These are phyloP conservation scores for Muscicapa comitata DNA, from an alignment of 2,797 vertebrate genomes.

Conservation along the genomic window DNA sequence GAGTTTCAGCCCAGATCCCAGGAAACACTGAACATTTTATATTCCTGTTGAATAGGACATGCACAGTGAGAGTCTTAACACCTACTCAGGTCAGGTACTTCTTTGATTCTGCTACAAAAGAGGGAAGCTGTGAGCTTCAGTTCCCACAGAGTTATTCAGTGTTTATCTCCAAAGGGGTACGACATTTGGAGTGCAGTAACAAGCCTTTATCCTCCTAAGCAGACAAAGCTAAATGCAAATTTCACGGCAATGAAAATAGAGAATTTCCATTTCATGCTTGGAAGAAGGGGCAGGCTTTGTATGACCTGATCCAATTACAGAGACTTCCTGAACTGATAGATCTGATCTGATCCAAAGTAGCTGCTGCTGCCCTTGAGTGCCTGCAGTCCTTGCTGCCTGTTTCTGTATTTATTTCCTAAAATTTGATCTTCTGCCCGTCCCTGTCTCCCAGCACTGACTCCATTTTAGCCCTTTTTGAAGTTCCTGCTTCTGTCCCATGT, in stretches of 20 bases:
- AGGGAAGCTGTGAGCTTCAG: not conserved
- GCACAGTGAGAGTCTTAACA: not conserved
- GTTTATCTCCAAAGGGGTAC: slow-evolving; percentile 4
- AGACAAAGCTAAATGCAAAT: slow-evolving; percentile 40
- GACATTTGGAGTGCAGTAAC: not conserved
- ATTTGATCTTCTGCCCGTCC: not conserved
- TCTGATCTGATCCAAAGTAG: not conserved
- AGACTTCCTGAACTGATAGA: slow-evolving; percentile 8
- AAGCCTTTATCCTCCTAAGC: not conserved
- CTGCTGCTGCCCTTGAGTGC: not conserved
- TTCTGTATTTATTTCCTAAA: not conserved
- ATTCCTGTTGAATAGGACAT: not conserved
- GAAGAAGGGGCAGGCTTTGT: not conserved
- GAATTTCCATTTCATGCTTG: slow-evolving; percentile 47
- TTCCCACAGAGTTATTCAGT: not conserved
- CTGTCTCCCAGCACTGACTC: not conserved
- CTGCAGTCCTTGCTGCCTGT: not conserved
- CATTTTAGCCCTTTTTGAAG: not conserved
- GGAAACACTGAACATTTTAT: not conserved
- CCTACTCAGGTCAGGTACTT: not conserved
- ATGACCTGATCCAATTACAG: slow-evolving; percentile 27
- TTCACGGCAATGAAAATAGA: slow-evolving; percentile 26
- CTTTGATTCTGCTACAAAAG: slow-evolving; percentile 37
- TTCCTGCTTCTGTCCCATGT: rapidly evolving
- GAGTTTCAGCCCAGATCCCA: not conserved